phyloP scores from a whole-genome alignment of 2,888 invertebrate genomes.

The Atrina japonica region DNA sequence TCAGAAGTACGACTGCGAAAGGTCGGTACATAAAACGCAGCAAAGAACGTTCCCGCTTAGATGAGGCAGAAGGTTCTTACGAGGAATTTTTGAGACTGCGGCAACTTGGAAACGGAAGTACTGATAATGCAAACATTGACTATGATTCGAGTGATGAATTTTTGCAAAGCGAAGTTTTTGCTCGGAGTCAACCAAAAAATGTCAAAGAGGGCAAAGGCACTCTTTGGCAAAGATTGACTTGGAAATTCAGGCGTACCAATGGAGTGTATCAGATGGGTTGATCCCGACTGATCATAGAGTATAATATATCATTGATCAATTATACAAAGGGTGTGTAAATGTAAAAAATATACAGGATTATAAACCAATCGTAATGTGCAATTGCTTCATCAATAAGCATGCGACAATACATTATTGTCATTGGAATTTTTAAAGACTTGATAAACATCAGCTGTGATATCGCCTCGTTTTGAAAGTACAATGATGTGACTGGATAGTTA shows the following conservation, averaged over 20 bases:
- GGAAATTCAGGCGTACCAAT: constrained; percentile 50
- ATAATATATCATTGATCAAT: too few relatives aligned
- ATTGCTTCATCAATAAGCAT: too few relatives aligned
- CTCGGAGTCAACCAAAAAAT: constrained; percentile 58
- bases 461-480: too few relatives aligned
- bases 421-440: too few relatives aligned
- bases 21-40: constrained; percentile 60
- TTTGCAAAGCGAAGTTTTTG: constrained; percentile 21
- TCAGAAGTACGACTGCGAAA: constrained; percentile 60
- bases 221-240: constrained; percentile 61
- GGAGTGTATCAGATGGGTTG: too few relatives aligned
- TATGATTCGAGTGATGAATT: constrained; percentile 30
- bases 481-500: too few relatives aligned
- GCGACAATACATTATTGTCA: too few relatives aligned
- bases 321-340: too few relatives aligned
- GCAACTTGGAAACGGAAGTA: constrained; percentile 40
- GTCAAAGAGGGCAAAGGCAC: constrained; percentile 47
- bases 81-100: constrained; percentile 59
- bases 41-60: constrained; percentile 46
- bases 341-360: too few relatives aligned
- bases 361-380: too few relatives aligned
- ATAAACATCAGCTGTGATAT: too few relatives aligned
- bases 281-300: too few relatives aligned
- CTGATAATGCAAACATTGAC: constrained; percentile 35
- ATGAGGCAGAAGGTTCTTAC: constrained; percentile 46